Base-by-base conservation (phyloP, 2,113 vertebrate species). In the Mungos mungo region DNA sequence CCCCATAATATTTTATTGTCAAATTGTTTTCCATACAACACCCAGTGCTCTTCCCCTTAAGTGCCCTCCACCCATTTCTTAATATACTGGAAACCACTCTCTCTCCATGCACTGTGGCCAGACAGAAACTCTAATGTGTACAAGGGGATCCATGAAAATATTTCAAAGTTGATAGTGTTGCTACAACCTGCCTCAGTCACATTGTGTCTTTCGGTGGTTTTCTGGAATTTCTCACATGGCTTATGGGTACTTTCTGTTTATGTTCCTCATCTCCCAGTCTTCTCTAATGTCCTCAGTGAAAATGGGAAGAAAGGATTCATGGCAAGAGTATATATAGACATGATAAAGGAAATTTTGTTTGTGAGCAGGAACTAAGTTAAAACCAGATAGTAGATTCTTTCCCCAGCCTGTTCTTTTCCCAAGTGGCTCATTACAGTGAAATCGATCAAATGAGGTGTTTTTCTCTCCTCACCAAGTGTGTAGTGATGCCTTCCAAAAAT, bases 171-270 rank as follows among this genome's bases (percentile, higher is more conserved):
- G 33, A 9, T 2, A 1, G 33, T 38, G 23, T 2, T 41, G 13
- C 7, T 2, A 1, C 7, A 4, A 1, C 0, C 60, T 1, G 25
- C 35, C 18, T 41, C 2, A 2, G 19, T 57, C 11, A 1, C 5
- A 2, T 14, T n/a, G 15, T 47, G 10, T 7, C 21, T 38, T 47
- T 31, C 0, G 11, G 23, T 41, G 7, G 3, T 31, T 82, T 90
- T 13, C 83, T 74, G n/a, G 21, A 19, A 9, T 31, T 50, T 47
- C 29, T 65, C 0, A 1, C 9, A 19, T 7, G 2, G 57, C 12
- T 23, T 12, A 10, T 66, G 14, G 14, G 2, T 4, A 8, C 38
- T 38, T 68, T 2, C 15, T 54, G 14, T 19, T 65, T 4, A 0
- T 47, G 21, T 77, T 27, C 23, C 10, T 23, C 8, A n/a, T 91